Conservation (phyloP, 2,888 invertebrate genomes). For the Cheilosia variabilis region DNA sequence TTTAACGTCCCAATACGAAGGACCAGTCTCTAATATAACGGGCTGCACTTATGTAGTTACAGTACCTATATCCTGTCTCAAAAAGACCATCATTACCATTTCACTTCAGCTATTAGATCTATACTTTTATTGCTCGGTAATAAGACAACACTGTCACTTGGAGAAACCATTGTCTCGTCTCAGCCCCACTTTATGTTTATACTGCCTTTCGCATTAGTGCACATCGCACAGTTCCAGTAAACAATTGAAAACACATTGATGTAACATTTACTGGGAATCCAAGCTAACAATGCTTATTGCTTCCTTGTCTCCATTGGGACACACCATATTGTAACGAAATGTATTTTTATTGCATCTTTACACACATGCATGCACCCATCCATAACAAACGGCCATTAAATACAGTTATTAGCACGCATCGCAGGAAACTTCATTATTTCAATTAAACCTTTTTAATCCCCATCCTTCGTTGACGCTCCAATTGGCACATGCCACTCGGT, state of each 20-base stretch:
- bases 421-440: slow-evolving; percentile 68
- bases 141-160: background rate
- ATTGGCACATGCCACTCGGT: slow-evolving; percentile 55
- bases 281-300: background rate
- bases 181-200: background rate
- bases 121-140: background rate
- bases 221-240: background rate
- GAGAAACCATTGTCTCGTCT: background rate
- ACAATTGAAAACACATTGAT: slow-evolving; percentile 33
- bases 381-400: slow-evolving; percentile 61
- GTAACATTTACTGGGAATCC: slow-evolving; percentile 13
- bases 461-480: slow-evolving; percentile 52
- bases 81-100: background rate
- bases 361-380: slow-evolving; percentile 10
- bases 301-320: background rate
- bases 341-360: slow-evolving; percentile 52
- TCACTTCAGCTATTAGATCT: background rate
- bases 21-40: too few relatives aligned
- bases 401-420: slow-evolving; percentile 71
- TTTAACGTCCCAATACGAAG: too few relatives aligned
- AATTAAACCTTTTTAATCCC: slow-evolving; percentile 63
- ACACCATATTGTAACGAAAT: slow-evolving; percentile 44
- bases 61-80: background rate
- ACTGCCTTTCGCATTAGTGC: background rate
- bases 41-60: too few relatives aligned